Percentiles rank a stretch among this genome's conserved stretches.
phyloP scores from a whole-genome alignment of 1,140 invertebrate species.

The Bombus vancouverensis region DNA sequence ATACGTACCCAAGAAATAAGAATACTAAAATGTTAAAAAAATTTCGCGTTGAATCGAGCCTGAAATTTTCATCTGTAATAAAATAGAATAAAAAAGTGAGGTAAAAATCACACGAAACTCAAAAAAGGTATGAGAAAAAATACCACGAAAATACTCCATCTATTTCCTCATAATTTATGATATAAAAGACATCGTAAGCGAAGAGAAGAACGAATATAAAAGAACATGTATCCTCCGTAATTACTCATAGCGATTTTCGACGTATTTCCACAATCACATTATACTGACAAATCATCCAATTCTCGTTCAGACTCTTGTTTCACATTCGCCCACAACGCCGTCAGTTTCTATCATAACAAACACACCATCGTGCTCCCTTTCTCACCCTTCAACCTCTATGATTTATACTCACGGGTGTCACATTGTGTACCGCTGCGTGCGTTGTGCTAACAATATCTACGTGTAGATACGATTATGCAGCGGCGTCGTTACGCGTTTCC shows the following conservation, averaged over 20 bases:
- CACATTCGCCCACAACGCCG: background rate
- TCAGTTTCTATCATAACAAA: slow-evolving; percentile 5
- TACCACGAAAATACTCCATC: too few species aligned
- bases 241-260: background rate
- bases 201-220: background rate
- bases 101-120: background rate
- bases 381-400: background rate
- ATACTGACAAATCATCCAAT: background rate
- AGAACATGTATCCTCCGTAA: background rate
- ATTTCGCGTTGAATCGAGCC: background rate
- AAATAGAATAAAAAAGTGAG: background rate
- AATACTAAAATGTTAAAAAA: background rate
- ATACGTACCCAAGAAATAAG: background rate
- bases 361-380: background rate
- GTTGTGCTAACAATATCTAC: slow-evolving; percentile 37
- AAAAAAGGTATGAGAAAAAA: too few species aligned
- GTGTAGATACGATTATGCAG: slow-evolving; percentile 21
- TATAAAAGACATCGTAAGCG: background rate
- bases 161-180: too few species aligned
- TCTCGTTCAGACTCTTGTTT: too few species aligned
- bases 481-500: background rate
- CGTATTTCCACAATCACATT: background rate
- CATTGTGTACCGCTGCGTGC: slow-evolving; percentile 28
- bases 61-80: background rate
- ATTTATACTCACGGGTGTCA: slow-evolving; percentile 55